A percentile compares a stretch with the other conserved stretches of the same genome.
phyloP scores from a whole-genome alignment of 2,797 vertebrate species.

The Heliangelus exortis region DNA sequence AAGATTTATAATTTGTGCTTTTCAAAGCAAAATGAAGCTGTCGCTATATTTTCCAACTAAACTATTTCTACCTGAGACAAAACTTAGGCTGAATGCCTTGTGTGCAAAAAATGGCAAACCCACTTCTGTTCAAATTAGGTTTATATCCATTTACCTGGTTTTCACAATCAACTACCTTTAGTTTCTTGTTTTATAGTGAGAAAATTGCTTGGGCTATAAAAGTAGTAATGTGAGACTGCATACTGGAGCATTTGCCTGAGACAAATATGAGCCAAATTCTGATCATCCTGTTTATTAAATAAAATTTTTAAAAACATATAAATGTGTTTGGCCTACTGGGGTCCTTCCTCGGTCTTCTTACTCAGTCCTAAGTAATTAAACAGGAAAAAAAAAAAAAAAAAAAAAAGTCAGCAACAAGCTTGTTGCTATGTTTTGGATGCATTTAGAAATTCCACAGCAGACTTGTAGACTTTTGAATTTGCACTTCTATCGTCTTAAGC shows the following conservation, averaged over 20 bases:
- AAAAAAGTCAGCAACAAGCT: neutral
- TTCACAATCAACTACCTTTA: neutral
- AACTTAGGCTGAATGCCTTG: neutral
- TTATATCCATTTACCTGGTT: neutral
- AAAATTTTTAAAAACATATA: neutral
- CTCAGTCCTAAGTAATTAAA: neutral
- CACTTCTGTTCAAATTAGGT: neutral
- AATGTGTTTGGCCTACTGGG: neutral
- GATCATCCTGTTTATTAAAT: neutral
- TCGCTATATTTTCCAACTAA: neutral
- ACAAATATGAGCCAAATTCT: neutral
- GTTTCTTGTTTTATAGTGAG: neutral
- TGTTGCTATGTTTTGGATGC: neutral
- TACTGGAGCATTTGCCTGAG: neutral
- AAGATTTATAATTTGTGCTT: constrained; percentile 31
- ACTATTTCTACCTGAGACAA: neutral
- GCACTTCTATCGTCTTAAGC: neutral
- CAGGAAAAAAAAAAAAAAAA: neutral
- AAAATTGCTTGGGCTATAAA: neutral
- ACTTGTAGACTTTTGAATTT: neutral
- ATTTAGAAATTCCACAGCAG: neutral
- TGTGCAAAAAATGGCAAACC: neutral
- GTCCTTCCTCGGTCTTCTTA: neutral
- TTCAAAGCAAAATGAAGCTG: constrained; percentile 33
- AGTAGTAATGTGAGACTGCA: neutral